phyloP scores from a whole-genome alignment of 2,797 vertebrate species.

The Limosa lapponica region DNA sequence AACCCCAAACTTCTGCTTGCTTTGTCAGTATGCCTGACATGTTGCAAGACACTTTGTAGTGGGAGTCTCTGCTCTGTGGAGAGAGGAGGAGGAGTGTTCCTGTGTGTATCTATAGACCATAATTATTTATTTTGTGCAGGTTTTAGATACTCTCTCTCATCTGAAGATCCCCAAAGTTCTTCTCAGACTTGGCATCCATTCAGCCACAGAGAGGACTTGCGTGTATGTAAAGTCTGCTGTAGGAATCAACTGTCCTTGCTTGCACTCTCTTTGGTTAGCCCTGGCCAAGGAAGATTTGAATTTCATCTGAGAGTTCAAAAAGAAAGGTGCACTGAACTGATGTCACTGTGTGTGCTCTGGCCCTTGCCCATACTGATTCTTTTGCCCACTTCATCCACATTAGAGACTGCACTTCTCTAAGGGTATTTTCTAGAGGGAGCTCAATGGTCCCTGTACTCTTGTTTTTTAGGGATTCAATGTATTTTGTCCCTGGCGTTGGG shows the following conservation, averaged over 20 bases:
- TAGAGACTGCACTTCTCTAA: background rate
- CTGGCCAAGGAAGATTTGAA: background rate
- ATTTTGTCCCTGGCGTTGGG: background rate
- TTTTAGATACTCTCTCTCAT: background rate
- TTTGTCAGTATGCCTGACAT: constrained; percentile 23
- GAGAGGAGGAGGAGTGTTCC: background rate
- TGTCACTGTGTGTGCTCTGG: background rate
- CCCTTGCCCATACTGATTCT: background rate
- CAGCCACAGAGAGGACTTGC: background rate
- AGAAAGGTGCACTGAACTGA: background rate
- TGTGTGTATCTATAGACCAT: constrained; percentile 39
- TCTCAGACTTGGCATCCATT: background rate
- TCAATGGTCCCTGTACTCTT: background rate
- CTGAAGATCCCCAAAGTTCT: constrained; percentile 1
- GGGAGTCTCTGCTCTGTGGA: constrained; percentile 17
- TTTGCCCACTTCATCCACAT: background rate
- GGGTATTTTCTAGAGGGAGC: background rate
- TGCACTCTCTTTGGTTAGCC: background rate
- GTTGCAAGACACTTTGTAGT: constrained; percentile 41
- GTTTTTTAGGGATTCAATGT: background rate
- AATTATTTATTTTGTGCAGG: constrained; percentile 39
- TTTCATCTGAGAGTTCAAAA: background rate
- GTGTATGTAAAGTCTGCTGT: background rate
- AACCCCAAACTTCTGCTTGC: background rate
- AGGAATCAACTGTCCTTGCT: background rate